A percentile compares a stretch with the other conserved stretches of the same genome.
Evolutionary conservation across 2,888 invertebrate species (phyloP).

Genomic region (Pomacea canaliculata): DNA sequence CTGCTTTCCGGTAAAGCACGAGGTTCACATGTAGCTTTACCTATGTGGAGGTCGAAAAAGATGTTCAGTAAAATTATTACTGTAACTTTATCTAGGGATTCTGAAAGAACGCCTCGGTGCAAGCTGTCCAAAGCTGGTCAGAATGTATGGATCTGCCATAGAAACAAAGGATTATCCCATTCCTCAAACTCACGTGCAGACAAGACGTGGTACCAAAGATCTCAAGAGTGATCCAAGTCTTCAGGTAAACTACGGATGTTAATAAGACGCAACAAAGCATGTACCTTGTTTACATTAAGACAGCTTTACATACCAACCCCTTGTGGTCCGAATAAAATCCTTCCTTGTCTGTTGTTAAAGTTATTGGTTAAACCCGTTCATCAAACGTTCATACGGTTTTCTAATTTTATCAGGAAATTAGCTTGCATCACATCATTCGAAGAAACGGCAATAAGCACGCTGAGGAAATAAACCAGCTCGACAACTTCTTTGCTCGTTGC

Average conservation of each 20-base stretch:
- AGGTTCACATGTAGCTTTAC: too few species aligned
- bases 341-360: too few species aligned
- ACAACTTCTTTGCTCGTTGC: constrained; percentile 27
- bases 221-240: constrained; percentile 31
- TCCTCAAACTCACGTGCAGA: constrained; percentile 44
- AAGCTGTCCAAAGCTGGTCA: constrained; percentile 47
- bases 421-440: constrained; percentile 49
- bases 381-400: too few species aligned
- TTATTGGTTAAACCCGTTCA: too few species aligned
- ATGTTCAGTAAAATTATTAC: too few species aligned
- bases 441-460: constrained; percentile 30
- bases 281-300: too few species aligned
- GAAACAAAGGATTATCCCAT: constrained; percentile 55
- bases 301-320: too few species aligned
- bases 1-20: too few species aligned
- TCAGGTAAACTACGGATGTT: background rate
- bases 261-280: too few species aligned
- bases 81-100: constrained; percentile 25
- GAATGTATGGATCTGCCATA: constrained; percentile 55
- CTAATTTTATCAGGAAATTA: constrained; percentile 21
- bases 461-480: constrained; percentile 27
- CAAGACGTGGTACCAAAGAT: constrained; percentile 32
- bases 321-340: too few species aligned
- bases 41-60: too few species aligned
- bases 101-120: constrained; percentile 36